Percentiles rank a stretch among this genome's conserved stretches.
Evolutionary conservation across 2,113 vertebrate genomes (phyloP).

Genomic region (Cephalopholis sonnerati): DNA sequence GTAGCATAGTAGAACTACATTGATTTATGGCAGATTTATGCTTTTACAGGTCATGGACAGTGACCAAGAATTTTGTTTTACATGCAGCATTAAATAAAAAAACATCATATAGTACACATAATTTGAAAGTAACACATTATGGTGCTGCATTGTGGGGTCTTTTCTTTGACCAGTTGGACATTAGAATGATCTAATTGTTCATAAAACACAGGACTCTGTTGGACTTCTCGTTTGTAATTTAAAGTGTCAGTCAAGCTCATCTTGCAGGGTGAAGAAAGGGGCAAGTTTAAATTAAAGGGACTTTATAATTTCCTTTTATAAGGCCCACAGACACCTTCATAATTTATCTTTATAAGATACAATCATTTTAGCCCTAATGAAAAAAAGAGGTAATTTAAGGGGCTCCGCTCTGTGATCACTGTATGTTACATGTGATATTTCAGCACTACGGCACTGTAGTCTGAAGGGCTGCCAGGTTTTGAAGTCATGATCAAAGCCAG

Average conservation of each 20-base stretch:
- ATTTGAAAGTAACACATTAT: neutral
- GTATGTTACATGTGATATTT: conserved; percentile 14
- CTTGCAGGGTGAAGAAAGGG: neutral
- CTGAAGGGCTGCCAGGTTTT: conserved; percentile 53
- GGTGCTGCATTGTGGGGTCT: neutral
- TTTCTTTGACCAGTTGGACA: neutral
- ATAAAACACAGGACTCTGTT: neutral
- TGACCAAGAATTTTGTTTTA: neutral
- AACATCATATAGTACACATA: neutral
- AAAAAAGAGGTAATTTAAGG: neutral
- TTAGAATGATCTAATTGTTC: neutral
- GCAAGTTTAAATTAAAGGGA: neutral
- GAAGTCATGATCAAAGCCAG: conserved; percentile 58
- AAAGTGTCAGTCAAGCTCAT: neutral
- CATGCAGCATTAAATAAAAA: neutral
- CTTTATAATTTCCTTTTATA: conserved; percentile 3
- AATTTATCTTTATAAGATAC: neutral
- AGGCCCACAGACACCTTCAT: neutral
- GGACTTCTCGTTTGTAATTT: neutral
- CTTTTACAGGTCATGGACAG: neutral
- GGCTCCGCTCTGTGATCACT: conserved; percentile 24
- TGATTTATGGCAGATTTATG: neutral
- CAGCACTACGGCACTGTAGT: conserved; percentile 1
- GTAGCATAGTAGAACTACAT: neutral
- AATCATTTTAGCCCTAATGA: neutral